Evolutionary conservation across 2,888 invertebrate genomes (phyloP).

Genomic region (Folsomia candida): DNA sequence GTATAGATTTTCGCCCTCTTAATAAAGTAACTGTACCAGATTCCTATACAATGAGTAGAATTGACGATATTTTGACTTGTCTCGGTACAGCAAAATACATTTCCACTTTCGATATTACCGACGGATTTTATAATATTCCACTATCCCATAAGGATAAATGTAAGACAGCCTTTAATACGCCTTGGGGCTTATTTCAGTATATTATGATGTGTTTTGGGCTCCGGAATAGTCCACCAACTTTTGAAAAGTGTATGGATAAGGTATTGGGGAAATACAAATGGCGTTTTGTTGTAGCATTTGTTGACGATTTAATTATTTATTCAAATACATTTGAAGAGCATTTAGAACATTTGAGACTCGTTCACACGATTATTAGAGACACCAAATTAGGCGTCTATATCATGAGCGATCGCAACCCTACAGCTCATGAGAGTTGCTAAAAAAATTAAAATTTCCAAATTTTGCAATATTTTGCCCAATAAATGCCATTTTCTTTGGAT

Average conservation of each 20-base stretch:
- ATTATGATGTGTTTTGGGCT: no score
- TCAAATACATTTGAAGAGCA: neutral
- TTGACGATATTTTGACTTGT: constrained; percentile 4
- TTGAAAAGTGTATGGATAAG: neutral
- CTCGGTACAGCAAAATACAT: neutral
- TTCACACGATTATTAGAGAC: no score
- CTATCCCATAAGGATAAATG: neutral
- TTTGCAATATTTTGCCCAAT: no score
- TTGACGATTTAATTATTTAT: neutral
- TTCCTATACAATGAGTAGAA: neutral
- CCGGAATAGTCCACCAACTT: no score
- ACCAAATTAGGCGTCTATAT: no score
- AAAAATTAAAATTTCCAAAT: no score
- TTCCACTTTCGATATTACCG: neutral
- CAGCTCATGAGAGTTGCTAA: no score
- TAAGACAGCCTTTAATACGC: neutral
- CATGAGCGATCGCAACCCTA: no score
- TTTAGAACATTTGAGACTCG: neutral
- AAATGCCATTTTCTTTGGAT: no score
- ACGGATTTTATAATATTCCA: neutral
- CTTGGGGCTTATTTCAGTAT: no score
- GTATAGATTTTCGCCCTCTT: neutral
- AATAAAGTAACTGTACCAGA: neutral
- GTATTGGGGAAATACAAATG: neutral
- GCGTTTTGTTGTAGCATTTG: neutral